Evolutionary conservation across 2,888 invertebrate species (phyloP).

Genomic region (Zeuzera pyrina): DNA sequence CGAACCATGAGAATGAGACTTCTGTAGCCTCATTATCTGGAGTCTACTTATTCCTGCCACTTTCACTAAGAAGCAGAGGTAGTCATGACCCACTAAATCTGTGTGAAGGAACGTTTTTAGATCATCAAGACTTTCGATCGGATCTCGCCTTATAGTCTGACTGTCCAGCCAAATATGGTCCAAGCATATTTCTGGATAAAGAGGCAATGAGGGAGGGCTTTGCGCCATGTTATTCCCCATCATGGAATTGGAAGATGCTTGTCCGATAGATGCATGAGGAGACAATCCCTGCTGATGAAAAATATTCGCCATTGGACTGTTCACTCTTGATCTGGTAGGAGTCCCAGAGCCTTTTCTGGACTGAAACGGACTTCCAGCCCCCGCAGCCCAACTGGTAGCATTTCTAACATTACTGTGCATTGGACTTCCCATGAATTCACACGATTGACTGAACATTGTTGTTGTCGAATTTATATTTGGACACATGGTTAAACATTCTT

Average conservation of each 20-base stretch:
- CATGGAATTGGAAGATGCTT: slow-evolving; percentile 59
- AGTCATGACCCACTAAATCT: slow-evolving; percentile 90
- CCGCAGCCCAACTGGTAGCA: slow-evolving; percentile 43
- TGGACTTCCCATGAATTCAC: slow-evolving; percentile 52
- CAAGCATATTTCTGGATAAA: slow-evolving; percentile 89
- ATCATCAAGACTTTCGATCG: slow-evolving; percentile 41
- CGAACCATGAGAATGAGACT: slow-evolving; percentile 67
- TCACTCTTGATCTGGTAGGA: slow-evolving; percentile 44
- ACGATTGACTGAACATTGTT: slow-evolving; percentile 54
- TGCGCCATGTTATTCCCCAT: slow-evolving; percentile 60
- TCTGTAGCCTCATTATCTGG: slow-evolving; percentile 78
- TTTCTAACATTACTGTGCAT: slow-evolving; percentile 50
- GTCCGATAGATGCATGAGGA: slow-evolving; percentile 59
- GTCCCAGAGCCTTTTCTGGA: slow-evolving; percentile 41
- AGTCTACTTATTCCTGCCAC: slow-evolving; percentile 63
- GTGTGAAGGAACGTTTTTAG: slow-evolving; percentile 84
- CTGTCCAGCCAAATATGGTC: slow-evolving; percentile 93
- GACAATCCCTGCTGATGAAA: slow-evolving; percentile 63
- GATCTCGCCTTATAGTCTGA: slow-evolving; percentile 44
- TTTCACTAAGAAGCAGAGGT: slow-evolving; percentile 82
- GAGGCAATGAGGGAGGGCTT: slow-evolving; percentile 75
- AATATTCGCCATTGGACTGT: slow-evolving; percentile 61
- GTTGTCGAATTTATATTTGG: slow-evolving; percentile 61
- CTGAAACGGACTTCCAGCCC: slow-evolving; percentile 47
- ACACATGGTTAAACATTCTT: slow-evolving; percentile 78